Conservation (phyloP, 2,888 invertebrate species). For the Drosophila nigritarsus region DNA sequence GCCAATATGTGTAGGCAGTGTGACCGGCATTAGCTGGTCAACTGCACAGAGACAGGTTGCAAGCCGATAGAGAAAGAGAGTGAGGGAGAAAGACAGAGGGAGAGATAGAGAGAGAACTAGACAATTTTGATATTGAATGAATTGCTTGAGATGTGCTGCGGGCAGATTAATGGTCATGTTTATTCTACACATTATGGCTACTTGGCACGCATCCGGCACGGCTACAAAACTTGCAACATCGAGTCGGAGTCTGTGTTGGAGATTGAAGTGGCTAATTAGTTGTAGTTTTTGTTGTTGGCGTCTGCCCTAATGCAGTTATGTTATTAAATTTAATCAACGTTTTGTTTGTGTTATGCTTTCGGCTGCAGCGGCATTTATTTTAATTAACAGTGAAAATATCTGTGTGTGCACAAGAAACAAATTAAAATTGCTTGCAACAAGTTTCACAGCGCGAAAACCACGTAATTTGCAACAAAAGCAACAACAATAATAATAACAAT, state of each 20-base stretch:
- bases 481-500: slow-evolving; percentile 27
- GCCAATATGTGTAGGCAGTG: slow-evolving; percentile 53
- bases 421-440: slow-evolving; percentile 65
- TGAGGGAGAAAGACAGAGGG: background rate
- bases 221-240: slow-evolving; percentile 9
- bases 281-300: background rate
- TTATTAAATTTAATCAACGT: slow-evolving; percentile 44
- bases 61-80: background rate
- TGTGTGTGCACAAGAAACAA: slow-evolving; percentile 36
- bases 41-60: slow-evolving; percentile 42
- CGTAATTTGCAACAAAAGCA: slow-evolving; percentile 63
- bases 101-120: slow-evolving; percentile 2
- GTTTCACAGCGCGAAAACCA: slow-evolving; percentile 72
- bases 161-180: slow-evolving; percentile 36
- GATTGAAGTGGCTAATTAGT: slow-evolving; percentile 37
- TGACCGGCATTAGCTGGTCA: slow-evolving; percentile 48
- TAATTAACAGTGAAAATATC: slow-evolving; percentile 72
- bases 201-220: slow-evolving; percentile 42
- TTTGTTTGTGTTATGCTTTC: slow-evolving; percentile 37
- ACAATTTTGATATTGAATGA: slow-evolving; percentile 44
- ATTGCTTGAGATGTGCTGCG: slow-evolving; percentile 19
- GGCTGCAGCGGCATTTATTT: slow-evolving; percentile 51
- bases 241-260: slow-evolving; percentile 4
- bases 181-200: slow-evolving; percentile 16
- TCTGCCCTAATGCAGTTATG: slow-evolving; percentile 54